Conservation (phyloP, 2,797 vertebrate genomes). For the Hemibagrus guttatus region DNA sequence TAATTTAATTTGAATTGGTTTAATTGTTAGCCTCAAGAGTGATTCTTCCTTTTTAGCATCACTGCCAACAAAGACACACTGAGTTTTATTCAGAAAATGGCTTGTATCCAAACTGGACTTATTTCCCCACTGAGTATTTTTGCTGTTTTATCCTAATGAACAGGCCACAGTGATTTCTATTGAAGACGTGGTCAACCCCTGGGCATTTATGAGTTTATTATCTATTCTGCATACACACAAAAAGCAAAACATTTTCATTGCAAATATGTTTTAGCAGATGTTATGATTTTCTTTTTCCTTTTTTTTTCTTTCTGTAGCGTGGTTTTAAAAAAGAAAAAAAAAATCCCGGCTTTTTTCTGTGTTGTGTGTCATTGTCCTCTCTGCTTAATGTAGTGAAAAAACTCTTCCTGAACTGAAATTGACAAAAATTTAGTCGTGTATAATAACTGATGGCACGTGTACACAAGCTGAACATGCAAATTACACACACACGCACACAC, state of each 20-base stretch:
- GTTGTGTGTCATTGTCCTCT: background rate
- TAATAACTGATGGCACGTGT: constrained; percentile 11
- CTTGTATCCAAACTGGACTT: constrained; percentile 8
- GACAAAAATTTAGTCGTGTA: background rate
- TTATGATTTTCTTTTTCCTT: background rate
- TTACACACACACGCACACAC: background rate
- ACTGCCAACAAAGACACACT: constrained; percentile 9
- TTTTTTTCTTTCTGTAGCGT: background rate
- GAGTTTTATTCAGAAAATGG: background rate
- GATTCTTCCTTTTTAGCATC: constrained; percentile 7
- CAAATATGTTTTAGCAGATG: too few relatives aligned
- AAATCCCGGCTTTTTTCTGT: background rate
- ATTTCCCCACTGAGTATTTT: constrained; percentile 2
- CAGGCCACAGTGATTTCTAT: background rate
- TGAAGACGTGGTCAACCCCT: background rate
- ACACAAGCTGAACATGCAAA: background rate
- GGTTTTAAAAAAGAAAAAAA: too few relatives aligned
- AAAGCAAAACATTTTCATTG: background rate
- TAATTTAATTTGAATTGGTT: constrained; percentile 20
- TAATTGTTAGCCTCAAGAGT: constrained; percentile 16
- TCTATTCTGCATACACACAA: background rate
- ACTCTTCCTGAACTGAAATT: background rate
- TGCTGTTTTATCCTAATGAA: constrained; percentile 8
- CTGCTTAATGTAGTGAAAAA: background rate
- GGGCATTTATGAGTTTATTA: background rate